Conservation (phyloP, 2,888 invertebrate genomes). For the Lithophane semibrunnea region DNA sequence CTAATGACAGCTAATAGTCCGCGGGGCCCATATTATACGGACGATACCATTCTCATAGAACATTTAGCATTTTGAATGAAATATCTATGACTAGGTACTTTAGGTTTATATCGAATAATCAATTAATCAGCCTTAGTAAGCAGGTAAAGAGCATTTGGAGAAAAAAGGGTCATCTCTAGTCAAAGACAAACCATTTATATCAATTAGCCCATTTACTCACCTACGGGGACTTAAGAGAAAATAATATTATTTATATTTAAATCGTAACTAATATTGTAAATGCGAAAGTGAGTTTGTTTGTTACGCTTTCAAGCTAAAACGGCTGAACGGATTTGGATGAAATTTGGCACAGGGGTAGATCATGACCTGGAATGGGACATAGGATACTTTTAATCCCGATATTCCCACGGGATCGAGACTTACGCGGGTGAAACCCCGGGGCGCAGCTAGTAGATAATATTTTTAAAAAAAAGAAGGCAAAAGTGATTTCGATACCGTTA, state of each 20-base stretch:
- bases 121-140: not conserved
- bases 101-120: not conserved
- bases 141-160: too few relatives aligned
- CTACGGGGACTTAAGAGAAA: not conserved
- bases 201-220: not conserved
- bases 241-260: too few relatives aligned
- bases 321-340: too few relatives aligned
- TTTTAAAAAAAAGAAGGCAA: not conserved
- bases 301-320: too few relatives aligned
- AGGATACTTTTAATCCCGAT: too few relatives aligned
- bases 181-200: not conserved
- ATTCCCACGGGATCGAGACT: too few relatives aligned
- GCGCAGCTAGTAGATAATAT: too few relatives aligned
- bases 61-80: slow-evolving; percentile 18
- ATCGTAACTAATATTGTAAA: too few relatives aligned
- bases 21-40: slow-evolving; percentile 24
- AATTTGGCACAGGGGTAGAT: too few relatives aligned
- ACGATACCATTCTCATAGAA: slow-evolving; percentile 21
- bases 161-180: not conserved
- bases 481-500: not conserved
- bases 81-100: not conserved
- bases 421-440: too few relatives aligned
- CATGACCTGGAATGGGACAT: too few relatives aligned
- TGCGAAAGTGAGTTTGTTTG: too few relatives aligned
- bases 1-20: slow-evolving; percentile 75